Evolutionary conservation across 2,113 vertebrate genomes (phyloP), one percentile per base, ranked within the genome.

Genomic region (Pica pica): DNA sequence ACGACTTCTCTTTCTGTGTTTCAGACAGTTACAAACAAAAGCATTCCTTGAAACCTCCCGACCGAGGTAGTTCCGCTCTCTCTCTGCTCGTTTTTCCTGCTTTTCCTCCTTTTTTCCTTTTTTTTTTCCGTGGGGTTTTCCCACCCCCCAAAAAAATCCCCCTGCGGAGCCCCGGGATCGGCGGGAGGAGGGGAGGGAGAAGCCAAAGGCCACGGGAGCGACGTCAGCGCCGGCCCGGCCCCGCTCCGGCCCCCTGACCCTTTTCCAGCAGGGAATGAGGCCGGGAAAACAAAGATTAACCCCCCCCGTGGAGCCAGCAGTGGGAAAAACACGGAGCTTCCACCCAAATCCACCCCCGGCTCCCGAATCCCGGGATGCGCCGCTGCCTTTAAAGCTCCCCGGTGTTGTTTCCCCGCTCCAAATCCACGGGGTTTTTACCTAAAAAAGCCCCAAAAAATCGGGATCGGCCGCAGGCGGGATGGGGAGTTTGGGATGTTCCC

Each of bases 1-100:
- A 98, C 94, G 95, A 98, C 98, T 87, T 87, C 96, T 98, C 98
- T 98, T 98, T 98, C 98, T 99, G 98, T 98, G 97, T 99, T 99
- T 98, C 99, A 99, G 99, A 99, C 98, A 98, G 98, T 99, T 98
- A 98, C 99, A 99, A 99, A 99, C 99, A 99, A 99, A 99, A 99
- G 98, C 99, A 99, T 99, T 98, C 98, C 99, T 98, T 99, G 98
- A 99, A 99, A 99, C 98, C 98, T 98, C 99, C 99, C 97, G 99
- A 99, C 98, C 98, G 98, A 99, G 99, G 99, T 99, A 99, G 98
- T 98, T 87, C 97, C 97, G 95, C 97, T 98, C 97, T 98, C 98
- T 97, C 83, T 97, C 97, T 84, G 81, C 81, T 84, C 57, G 69
- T 84, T 96, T 89, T 96, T 95, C 95, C 95, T 68, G 73, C 67